These are phyloP conservation scores for Odontophorus gujanensis DNA, from an alignment of 2,113 vertebrate genomes.

Conservation along the genomic window DNA sequence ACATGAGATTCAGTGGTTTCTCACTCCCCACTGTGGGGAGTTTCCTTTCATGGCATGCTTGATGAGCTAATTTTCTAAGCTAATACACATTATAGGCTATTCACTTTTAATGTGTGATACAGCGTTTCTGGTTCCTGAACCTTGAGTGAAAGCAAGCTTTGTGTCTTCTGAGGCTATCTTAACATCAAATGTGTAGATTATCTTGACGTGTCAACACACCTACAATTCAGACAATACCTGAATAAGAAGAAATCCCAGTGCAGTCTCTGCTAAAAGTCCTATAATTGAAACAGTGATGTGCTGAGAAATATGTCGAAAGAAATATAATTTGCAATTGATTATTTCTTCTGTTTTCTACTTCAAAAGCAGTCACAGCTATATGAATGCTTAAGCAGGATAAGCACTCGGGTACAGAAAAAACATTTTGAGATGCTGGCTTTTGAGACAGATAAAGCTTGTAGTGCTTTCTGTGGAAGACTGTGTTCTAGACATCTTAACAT, in stretches of 20 bases:
- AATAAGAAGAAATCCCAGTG: background rate
- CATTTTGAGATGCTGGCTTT: background rate
- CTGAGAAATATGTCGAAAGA: background rate
- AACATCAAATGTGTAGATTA: background rate
- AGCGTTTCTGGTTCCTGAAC: background rate
- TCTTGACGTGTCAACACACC: background rate
- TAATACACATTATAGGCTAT: background rate
- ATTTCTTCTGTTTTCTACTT: background rate
- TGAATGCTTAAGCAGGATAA: background rate
- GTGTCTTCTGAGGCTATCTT: background rate
- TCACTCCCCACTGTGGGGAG: background rate
- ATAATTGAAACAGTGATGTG: background rate
- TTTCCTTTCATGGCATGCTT: background rate
- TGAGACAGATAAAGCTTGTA: background rate
- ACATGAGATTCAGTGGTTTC: background rate
- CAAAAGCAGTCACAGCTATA: background rate
- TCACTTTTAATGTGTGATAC: background rate
- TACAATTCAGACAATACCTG: background rate
- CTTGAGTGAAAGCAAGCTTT: background rate
- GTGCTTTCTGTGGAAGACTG: background rate
- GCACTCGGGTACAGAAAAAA: background rate
- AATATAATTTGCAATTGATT: background rate
- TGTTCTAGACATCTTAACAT: background rate
- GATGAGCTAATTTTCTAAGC: background rate
- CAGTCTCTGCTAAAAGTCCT: background rate